A percentile compares a stretch with the other conserved stretches of the same genome.
These are phyloP conservation scores for Polypterus bichir DNA, from an alignment of 2,113 vertebrate species.

Conservation along the genomic window DNA sequence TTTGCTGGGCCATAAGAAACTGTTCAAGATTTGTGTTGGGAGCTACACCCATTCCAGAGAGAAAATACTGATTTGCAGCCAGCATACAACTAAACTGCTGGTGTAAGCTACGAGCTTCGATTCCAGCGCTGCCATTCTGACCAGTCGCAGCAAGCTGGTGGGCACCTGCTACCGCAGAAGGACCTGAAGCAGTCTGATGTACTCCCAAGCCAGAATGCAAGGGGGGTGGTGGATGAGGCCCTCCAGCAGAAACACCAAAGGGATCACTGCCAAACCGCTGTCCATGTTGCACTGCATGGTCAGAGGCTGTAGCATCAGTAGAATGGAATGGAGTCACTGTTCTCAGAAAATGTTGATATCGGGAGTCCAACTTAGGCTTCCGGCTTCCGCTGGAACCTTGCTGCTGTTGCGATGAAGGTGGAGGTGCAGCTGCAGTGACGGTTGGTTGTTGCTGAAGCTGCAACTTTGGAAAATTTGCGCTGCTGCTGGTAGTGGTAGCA, in stretches of 20 bases:
- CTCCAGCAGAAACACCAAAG: conserved; percentile 10
- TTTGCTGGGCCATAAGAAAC: conserved; percentile 50
- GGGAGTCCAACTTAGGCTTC: neutral
- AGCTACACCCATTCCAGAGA: conserved; percentile 49
- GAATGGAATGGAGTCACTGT: neutral
- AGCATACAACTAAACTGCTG: conserved; percentile 69
- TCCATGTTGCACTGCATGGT: no score
- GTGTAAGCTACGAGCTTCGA: conserved; percentile 61
- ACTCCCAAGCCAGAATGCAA: conserved; percentile 57
- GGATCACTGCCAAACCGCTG: no score
- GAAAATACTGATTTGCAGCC: conserved; percentile 65
- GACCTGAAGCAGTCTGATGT: conserved; percentile 54
- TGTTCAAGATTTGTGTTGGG: conserved; percentile 61
- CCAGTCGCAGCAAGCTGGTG: conserved; percentile 59
- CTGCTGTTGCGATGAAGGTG: no score
- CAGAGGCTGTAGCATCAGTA: neutral
- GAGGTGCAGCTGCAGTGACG: no score
- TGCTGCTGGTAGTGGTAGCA: conserved; percentile 34
- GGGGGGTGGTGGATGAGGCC: conserved; percentile 52
- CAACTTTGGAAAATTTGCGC: neutral
- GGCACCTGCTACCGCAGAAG: conserved; percentile 56
- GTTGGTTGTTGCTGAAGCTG: neutral
- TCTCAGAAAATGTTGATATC: neutral
- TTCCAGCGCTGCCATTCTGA: conserved; percentile 48
- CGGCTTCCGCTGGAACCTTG: neutral